Conservation (phyloP, 1,140 invertebrate genomes). For the Bombus sibiricus region DNA sequence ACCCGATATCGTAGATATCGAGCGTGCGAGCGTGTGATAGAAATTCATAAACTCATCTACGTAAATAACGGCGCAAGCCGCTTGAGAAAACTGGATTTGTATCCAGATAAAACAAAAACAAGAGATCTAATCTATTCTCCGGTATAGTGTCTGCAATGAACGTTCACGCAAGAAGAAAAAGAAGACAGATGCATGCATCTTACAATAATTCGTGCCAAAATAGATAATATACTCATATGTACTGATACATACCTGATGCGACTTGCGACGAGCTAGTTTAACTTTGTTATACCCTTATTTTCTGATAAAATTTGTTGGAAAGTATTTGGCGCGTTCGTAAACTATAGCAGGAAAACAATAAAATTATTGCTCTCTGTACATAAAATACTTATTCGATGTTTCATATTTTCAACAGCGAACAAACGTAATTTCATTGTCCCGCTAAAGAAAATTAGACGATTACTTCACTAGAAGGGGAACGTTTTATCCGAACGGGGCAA, state of each 20-base stretch:
- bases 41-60: conserved; percentile 17
- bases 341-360: conserved; percentile 55
- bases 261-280: conserved; percentile 39
- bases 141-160: conserved; percentile 19
- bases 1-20: conserved; percentile 22
- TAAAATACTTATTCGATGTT: conserved; percentile 5
- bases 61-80: neutral
- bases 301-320: conserved; percentile 38
- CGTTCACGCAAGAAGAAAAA: neutral
- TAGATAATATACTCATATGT: conserved; percentile 28
- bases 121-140: neutral
- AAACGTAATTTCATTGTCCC: too few relatives aligned
- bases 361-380: conserved; percentile 63
- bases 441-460: too few relatives aligned
- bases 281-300: conserved; percentile 63
- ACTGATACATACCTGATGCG: conserved; percentile 6
- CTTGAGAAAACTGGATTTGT: conserved; percentile 21
- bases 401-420: neutral
- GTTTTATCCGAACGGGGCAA: too few relatives aligned
- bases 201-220: conserved; percentile 66
- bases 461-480: neutral
- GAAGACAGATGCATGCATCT: conserved; percentile 4
- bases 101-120: too few relatives aligned
- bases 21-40: conserved; percentile 15
- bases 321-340: conserved; percentile 57